Evolutionary conservation across 2,888 invertebrate species (phyloP), one percentile per base, ranked within the genome.

Genomic region (Brachypalpus laphriformis): DNA sequence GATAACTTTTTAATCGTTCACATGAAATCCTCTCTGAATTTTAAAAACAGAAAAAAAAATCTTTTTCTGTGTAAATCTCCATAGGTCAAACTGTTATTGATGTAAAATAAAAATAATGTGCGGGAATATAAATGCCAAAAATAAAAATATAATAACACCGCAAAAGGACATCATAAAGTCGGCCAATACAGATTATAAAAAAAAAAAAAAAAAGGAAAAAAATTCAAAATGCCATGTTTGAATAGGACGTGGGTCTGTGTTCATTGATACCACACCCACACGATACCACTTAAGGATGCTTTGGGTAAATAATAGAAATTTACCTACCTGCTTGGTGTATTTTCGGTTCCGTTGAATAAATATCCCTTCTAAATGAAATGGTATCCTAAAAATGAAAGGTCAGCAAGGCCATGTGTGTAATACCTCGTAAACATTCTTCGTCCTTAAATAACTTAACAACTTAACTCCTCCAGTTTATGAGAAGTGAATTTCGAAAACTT

Each of bases 231-330:
- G n/a, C 11, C 47, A 54, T 76, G 57, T 76, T 76, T 71, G 40
- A 63, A 59, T n/a, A 77, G 66, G 66, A 74, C 56, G 59, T 14
- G 18, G 45, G 76, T 68, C 20, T 31, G 40, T 31, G 28, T 20
- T 65, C 49, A 65, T 71, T 70, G 57, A 63, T 75, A 78, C 78
- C 83, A 83, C 83, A 83, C 83, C 83, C 83, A 80, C 72, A 54
- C 40, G 37, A n/a, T n/a, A 16, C 47, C 20, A 28, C 54, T n/a
- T 65, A 37, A 25, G 63, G 54, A 70, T 65, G 18, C 51, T 47
- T n/a, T 61, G 28, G n/a, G 20, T 74, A 49, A 37, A n/a, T 49
- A 14, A 3, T 25, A 18, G 28, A 8, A 45, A 57, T 70, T 83
- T 42, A 83, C 83, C 74, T 83, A 80, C 83, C 83, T 83, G 74